Evolutionary conservation across 1,140 invertebrate species (phyloP), one percentile per base, ranked within the genome.

Genomic region (Hycleus phaleratus): DNA sequence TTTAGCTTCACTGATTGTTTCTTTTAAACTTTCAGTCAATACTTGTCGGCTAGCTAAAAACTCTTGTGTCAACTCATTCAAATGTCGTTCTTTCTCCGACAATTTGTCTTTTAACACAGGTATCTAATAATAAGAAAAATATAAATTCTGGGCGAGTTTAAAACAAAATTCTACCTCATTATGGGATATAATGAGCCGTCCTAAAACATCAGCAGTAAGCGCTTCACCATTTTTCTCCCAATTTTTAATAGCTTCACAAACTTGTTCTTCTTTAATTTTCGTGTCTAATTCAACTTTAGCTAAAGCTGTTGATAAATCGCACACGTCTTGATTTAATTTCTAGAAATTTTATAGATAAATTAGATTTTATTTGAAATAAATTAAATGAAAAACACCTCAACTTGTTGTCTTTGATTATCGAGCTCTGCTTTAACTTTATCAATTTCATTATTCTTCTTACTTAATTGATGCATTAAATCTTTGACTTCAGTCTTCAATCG

Each of bases 281-380:
- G 67, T 61, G 42, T 71, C 62, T 12, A 69, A 46, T 64, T 75
- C 70, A 38, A 64, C 58, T 59, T 77, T 77, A 49, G 76, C 73
- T 61, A 77, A 73, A 9, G 77, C 67, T 3, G 77, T 78, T 53
- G 77, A 78, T 56, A 79, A 65, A 57, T 75, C 77, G 63, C 77
- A 79, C 49, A 79, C 77, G 60, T 79, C 77, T 69, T 79, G 75
- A 65, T 77, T 79, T 40, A 78, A 64, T 61, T 76, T 76, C 76
- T 78, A 59, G 7, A 49, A 66, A 58, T 32, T 18, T 18, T 18
- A 18, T 18, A 18, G 18, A 18, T 18, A 18, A 18, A 18, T 18
- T 12, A 0, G 12, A 12, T 12, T 18, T 18, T 18, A 18, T 18
- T 18, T 18, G 18, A 56, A 45, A 26, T 38, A 45, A 6, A 54